A percentile compares a stretch with the other conserved stretches of the same genome.
Evolutionary conservation across 2,888 invertebrate genomes (phyloP).

Genomic region (Tineola bisselliella): DNA sequence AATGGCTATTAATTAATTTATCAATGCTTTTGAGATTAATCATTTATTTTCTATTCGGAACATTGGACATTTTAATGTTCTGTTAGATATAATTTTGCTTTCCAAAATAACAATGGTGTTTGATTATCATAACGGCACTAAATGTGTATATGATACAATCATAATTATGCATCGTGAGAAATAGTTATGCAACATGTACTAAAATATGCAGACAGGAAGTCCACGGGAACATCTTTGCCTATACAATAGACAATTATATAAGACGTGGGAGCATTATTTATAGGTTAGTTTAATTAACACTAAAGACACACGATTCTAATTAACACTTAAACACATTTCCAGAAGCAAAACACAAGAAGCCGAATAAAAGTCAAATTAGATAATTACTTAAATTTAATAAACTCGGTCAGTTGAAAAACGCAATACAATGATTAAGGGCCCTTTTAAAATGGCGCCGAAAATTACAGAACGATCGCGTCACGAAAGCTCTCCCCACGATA

Average conservation of each 20-base stretch:
- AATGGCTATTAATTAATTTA: not conserved
- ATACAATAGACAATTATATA: slow-evolving; percentile 2
- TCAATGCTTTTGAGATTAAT: not conserved
- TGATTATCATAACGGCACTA: not conserved
- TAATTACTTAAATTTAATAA: slow-evolving; percentile 9
- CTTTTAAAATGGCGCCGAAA: slow-evolving; percentile 11
- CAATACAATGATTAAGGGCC: slow-evolving; percentile 13
- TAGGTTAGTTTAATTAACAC: not conserved
- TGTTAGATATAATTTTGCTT: not conserved
- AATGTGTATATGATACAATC: not conserved
- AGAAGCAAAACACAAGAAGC: not conserved
- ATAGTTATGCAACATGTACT: not conserved
- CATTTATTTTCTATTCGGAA: not conserved
- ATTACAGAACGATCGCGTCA: slow-evolving; percentile 10
- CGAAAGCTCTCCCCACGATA: slow-evolving; percentile 4
- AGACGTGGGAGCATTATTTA: not conserved
- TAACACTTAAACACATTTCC: not conserved
- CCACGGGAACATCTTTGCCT: not conserved
- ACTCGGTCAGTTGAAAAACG: slow-evolving; percentile 4
- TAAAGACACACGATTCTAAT: not conserved
- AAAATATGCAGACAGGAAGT: not conserved
- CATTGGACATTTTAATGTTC: not conserved
- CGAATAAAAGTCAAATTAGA: not conserved
- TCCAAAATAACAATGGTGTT: not conserved
- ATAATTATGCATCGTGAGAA: slow-evolving; percentile 9